Percentiles rank a stretch among this genome's conserved stretches.
These are phyloP conservation scores for Rhabdomys dilectus DNA, from an alignment of 2,113 vertebrate species.

Conservation along the genomic window DNA sequence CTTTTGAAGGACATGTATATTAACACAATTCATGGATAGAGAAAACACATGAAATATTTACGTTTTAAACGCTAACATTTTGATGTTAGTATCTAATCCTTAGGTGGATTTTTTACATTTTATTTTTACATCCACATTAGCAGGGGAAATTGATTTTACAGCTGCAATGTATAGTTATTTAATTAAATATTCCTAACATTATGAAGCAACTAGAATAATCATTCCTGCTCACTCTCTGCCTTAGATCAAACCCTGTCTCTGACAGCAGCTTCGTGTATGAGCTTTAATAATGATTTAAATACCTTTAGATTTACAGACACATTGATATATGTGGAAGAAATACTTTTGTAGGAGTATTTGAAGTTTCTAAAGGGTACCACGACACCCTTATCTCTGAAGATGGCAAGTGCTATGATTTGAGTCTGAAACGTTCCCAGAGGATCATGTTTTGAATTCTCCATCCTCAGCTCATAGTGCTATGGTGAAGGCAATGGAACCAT, in stretches of 20 bases:
- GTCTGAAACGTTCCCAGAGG: not conserved
- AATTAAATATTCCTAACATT: not conserved
- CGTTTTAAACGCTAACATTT: not conserved
- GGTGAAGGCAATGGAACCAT: not conserved
- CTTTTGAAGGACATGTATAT: not conserved
- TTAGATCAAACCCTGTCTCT: not conserved
- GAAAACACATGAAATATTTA: not conserved
- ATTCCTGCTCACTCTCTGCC: not conserved
- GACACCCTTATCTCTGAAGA: not conserved
- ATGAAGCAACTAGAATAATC: not conserved
- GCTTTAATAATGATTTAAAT: not conserved
- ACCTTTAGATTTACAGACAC: not conserved
- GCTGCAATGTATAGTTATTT: not conserved
- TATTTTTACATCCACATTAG: not conserved
- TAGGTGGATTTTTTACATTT: conserved; percentile 5
- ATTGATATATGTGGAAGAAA: not conserved
- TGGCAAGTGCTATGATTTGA: not conserved
- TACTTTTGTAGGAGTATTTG: not conserved
- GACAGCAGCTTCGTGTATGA: not conserved
- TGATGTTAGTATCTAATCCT: not conserved
- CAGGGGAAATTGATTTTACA: not conserved
- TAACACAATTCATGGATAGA: not conserved
- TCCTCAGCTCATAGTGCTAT: not conserved
- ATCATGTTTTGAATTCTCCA: not conserved
- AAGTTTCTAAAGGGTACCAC: not conserved